phyloP scores from a whole-genome alignment of 2,113 vertebrate genomes.

The Psophia crepitans region DNA sequence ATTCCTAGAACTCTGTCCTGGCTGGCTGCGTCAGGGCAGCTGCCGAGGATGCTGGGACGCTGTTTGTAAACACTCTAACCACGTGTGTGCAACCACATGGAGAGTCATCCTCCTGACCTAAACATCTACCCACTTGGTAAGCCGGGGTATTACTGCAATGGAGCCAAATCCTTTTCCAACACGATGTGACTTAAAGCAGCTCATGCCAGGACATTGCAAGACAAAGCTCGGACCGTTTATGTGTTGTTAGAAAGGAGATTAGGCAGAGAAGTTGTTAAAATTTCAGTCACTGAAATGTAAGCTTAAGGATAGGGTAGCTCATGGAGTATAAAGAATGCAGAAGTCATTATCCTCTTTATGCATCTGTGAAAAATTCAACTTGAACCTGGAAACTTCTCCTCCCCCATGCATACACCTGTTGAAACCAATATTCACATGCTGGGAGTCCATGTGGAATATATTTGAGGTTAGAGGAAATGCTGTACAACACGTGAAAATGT shows the following conservation, averaged over 20 bases:
- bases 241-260: not conserved
- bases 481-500: not conserved
- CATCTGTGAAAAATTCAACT: not conserved
- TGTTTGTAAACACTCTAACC: slow-evolving; percentile 62
- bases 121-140: slow-evolving; percentile 12
- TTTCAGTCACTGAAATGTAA: not conserved
- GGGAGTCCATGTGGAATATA: not conserved
- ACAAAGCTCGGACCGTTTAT: not conserved
- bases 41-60: slow-evolving; percentile 28
- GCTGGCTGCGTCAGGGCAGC: slow-evolving; percentile 5
- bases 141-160: not conserved
- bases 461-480: not conserved
- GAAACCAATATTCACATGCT: not conserved
- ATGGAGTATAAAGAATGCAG: not conserved
- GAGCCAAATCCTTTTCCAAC: slow-evolving; percentile 23
- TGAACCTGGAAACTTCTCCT: not conserved
- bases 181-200: not conserved
- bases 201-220: not conserved
- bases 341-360: not conserved
- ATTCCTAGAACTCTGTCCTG: slow-evolving; percentile 24
- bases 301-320: not conserved
- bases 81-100: slow-evolving; percentile 34
- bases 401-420: not conserved
- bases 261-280: not conserved
- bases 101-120: slow-evolving; percentile 29